Evolutionary conservation across 2,888 invertebrate species (phyloP).

Genomic region (Monopis laevigella): DNA sequence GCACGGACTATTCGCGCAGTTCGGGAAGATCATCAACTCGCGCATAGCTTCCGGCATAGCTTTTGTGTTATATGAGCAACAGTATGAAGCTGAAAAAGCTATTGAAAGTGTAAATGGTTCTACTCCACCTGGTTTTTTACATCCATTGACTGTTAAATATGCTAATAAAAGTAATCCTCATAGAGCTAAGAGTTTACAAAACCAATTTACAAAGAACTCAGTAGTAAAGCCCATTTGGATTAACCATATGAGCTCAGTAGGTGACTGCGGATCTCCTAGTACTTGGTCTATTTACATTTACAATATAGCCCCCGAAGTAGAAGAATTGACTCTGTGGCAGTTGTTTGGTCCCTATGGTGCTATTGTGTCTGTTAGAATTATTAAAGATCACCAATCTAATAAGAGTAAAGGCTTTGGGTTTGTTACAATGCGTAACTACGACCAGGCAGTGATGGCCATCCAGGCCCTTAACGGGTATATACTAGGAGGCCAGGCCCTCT

Average conservation of each 20-base stretch:
- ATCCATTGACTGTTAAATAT: constrained; percentile 66
- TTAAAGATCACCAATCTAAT: constrained; percentile 63
- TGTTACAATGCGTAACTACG: constrained; percentile 65
- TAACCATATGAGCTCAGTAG: constrained; percentile 57
- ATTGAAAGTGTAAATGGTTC: constrained; percentile 58
- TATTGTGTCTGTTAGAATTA: constrained; percentile 66
- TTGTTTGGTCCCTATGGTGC: constrained; percentile 66
- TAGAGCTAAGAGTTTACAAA: constrained; percentile 56
- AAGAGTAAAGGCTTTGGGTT: constrained; percentile 66
- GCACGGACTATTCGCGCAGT: constrained; percentile 65
- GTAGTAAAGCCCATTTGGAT: constrained; percentile 61
- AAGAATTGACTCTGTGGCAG: constrained; percentile 63
- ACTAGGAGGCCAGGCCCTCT: constrained; percentile 56
- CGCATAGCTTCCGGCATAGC: constrained; percentile 66
- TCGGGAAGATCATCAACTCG: constrained; percentile 66
- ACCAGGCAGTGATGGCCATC: constrained; percentile 65
- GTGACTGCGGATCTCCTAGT: constrained; percentile 58
- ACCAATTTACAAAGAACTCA: constrained; percentile 54
- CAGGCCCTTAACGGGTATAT: constrained; percentile 61
- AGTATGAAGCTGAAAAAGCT: constrained; percentile 60
- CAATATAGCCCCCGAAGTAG: constrained; percentile 62
- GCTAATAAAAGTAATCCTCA: constrained; percentile 66
- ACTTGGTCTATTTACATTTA: constrained; percentile 66
- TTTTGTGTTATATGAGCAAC: constrained; percentile 61
- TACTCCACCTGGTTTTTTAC: constrained; percentile 61